A percentile compares a stretch with the other conserved stretches of the same genome.
These are phyloP conservation scores for Lacanobia oleracea DNA, from an alignment of 2,888 invertebrate species.

Conservation along the genomic window DNA sequence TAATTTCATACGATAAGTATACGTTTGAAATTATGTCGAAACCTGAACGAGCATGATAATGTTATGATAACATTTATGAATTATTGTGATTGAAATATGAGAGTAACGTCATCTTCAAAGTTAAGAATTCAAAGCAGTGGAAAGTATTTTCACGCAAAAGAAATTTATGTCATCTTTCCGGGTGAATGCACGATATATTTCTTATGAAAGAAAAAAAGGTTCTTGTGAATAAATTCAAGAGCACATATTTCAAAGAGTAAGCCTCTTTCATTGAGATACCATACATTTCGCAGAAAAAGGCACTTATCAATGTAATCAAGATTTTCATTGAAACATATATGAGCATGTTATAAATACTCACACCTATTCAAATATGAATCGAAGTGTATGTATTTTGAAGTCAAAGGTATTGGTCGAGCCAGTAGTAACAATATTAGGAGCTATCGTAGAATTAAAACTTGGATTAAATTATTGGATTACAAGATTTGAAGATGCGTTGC, in stretches of 20 bases:
- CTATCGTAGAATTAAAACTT: neutral
- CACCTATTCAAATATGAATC: slow-evolving; percentile 11
- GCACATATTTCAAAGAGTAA: slow-evolving; percentile 36
- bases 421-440: slow-evolving; percentile 1
- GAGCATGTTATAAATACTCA: neutral
- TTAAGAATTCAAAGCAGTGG: neutral
- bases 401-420: neutral
- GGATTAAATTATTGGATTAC: slow-evolving; percentile 1
- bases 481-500: slow-evolving; percentile 2
- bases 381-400: slow-evolving; percentile 9
- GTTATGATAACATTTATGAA: slow-evolving; percentile 3
- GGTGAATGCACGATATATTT: slow-evolving; percentile 27
- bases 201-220: slow-evolving; percentile 32
- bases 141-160: slow-evolving; percentile 26
- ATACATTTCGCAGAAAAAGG: slow-evolving; percentile 14
- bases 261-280: slow-evolving; percentile 23
- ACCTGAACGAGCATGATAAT: neutral
- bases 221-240: slow-evolving; percentile 18
- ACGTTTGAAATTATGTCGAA: no score
- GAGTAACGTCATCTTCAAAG: neutral
- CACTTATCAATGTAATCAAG: slow-evolving; percentile 14
- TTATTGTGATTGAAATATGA: neutral
- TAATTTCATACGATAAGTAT: neutral
- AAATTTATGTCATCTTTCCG: slow-evolving; percentile 7
- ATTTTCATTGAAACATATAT: slow-evolving; percentile 40